These are phyloP conservation scores for Petrocephalus sullivani DNA, from an alignment of 2,797 vertebrate species.

Conservation along the genomic window DNA sequence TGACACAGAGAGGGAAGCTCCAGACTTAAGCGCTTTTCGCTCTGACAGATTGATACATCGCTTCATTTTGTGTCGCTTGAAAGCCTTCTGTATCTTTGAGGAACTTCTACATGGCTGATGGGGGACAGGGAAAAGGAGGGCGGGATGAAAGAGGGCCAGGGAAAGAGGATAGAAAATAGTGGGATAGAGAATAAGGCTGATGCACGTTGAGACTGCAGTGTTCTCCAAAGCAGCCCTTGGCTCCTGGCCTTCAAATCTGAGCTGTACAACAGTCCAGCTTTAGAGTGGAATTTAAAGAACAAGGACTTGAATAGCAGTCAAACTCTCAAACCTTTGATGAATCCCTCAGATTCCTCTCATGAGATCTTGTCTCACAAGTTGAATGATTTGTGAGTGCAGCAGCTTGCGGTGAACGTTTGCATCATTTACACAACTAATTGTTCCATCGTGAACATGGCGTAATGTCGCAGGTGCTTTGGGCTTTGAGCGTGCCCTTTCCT, in stretches of 20 bases:
- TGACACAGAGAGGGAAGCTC: not conserved
- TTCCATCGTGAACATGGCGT: not conserved
- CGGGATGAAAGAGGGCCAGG: constrained; percentile 27
- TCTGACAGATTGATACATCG: constrained; percentile 65
- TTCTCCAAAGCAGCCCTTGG: constrained; percentile 20
- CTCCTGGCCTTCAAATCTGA: not conserved
- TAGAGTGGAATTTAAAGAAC: not conserved
- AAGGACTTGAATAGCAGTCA: not conserved
- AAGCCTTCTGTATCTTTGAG: constrained; percentile 49
- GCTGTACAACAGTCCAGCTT: not conserved
- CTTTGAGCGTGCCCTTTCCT: not conserved
- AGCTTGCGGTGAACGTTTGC: not conserved
- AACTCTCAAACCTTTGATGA: not conserved
- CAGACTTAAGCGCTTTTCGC: constrained; percentile 20
- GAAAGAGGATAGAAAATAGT: constrained; percentile 27
- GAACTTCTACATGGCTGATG: constrained; percentile 53
- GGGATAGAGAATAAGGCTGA: constrained; percentile 18
- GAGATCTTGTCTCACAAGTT: not conserved
- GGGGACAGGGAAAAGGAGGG: constrained; percentile 23
- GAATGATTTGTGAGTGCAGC: not conserved
- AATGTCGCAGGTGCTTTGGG: not conserved
- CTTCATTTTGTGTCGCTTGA: constrained; percentile 62
- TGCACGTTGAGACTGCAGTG: constrained; percentile 30
- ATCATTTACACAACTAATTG: not conserved
- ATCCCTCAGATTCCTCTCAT: not conserved